phyloP scores from a whole-genome alignment of 2,113 vertebrate species.

The Gavia stellata region DNA sequence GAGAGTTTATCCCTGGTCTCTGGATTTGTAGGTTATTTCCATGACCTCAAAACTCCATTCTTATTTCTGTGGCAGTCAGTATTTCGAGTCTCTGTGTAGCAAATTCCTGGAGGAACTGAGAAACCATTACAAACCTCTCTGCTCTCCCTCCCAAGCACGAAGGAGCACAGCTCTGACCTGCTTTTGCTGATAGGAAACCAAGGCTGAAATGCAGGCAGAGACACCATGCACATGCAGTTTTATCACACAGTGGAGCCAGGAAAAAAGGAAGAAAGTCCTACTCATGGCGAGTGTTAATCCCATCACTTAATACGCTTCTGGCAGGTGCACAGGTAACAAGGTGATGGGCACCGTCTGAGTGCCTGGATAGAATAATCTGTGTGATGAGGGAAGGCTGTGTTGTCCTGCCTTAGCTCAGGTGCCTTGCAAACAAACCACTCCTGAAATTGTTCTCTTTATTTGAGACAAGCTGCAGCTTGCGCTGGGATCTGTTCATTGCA shows the following conservation, averaged over 20 bases:
- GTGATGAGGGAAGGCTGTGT: background rate
- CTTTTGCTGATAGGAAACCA: background rate
- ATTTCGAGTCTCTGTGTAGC: background rate
- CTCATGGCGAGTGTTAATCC: background rate
- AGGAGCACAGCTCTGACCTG: background rate
- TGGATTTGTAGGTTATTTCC: conserved; percentile 2
- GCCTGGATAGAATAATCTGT: background rate
- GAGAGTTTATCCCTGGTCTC: background rate
- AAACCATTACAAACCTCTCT: background rate
- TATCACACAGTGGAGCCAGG: background rate
- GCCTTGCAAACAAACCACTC: background rate
- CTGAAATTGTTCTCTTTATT: conserved; percentile 30
- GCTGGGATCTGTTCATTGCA: background rate
- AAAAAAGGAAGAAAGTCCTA: background rate
- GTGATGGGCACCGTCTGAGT: background rate
- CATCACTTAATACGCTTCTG: background rate
- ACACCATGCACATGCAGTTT: background rate
- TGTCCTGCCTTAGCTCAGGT: background rate
- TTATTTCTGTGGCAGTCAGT: background rate
- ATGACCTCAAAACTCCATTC: background rate
- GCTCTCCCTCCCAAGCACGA: background rate
- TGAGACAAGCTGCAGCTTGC: background rate
- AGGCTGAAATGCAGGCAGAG: background rate
- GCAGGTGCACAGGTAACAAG: background rate
- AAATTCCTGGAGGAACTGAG: conserved; percentile 16